Conservation (phyloP, 2,113 vertebrate species). For the Serilophus lunatus region DNA sequence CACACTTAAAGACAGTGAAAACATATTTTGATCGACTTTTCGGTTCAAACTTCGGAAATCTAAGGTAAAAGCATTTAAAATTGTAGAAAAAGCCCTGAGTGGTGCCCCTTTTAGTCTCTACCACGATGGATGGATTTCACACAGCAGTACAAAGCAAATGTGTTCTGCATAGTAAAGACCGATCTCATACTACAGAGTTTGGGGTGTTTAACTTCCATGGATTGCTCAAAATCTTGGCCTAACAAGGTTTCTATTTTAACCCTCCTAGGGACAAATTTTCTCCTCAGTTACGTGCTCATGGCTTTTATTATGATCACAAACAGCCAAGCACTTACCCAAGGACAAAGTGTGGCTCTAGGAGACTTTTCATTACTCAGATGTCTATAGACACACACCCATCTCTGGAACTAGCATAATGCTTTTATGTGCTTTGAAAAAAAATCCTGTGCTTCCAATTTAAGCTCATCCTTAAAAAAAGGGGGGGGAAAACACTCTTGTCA, state of each 20-base stretch:
- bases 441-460: constrained; percentile 39
- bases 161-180: constrained; percentile 3
- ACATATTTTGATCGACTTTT: constrained; percentile 70
- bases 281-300: not conserved
- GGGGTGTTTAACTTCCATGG: constrained; percentile 20
- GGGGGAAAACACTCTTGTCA: constrained; percentile 35
- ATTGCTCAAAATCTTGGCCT: constrained; percentile 25
- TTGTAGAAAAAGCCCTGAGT: constrained; percentile 38
- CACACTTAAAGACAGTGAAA: constrained; percentile 66
- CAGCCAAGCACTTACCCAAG: constrained; percentile 32
- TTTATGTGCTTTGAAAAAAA: not conserved
- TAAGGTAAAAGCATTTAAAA: constrained; percentile 61
- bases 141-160: constrained; percentile 3
- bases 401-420: constrained; percentile 47
- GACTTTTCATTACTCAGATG: constrained; percentile 50
- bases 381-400: constrained; percentile 26
- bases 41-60: constrained; percentile 56
- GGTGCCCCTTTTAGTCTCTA: constrained; percentile 38
- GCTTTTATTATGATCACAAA: not conserved
- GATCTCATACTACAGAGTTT: not conserved
- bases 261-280: constrained; percentile 32
- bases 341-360: constrained; percentile 41
- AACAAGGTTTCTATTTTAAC: constrained; percentile 16
- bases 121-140: constrained; percentile 24
- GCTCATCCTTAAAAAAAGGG: not conserved